Percentiles rank a stretch among this genome's conserved stretches.
These are phyloP conservation scores for Drosophila ambigua DNA, from an alignment of 1,140 invertebrate species.

Conservation along the genomic window DNA sequence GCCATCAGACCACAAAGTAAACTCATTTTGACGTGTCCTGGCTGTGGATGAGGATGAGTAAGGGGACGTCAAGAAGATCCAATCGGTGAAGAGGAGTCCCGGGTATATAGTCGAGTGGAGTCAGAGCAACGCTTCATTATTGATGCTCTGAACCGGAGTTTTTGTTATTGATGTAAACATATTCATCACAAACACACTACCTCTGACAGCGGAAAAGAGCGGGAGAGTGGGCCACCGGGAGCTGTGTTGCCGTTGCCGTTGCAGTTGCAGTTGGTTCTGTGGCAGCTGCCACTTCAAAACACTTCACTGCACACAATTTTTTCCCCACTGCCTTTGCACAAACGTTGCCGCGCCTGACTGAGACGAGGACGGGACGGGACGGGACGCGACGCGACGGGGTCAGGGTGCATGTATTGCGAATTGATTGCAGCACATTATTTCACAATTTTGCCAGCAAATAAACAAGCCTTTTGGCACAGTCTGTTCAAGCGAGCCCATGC, in stretches of 20 bases:
- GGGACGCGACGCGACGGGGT: not conserved
- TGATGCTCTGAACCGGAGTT: conserved; percentile 57
- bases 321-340: conserved; percentile 1
- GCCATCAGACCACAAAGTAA: conserved; percentile 71
- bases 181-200: conserved; percentile 65
- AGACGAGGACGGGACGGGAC: not conserved
- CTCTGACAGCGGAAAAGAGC: conserved; percentile 6
- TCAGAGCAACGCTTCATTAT: conserved; percentile 59
- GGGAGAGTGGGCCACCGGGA: not conserved
- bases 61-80: no score
- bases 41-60: conserved; percentile 6
- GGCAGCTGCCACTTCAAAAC: conserved; percentile 68
- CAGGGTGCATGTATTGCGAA: conserved; percentile 64
- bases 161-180: conserved; percentile 78
- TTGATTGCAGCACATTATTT: conserved; percentile 80
- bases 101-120: conserved; percentile 4
- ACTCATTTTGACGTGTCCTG: conserved; percentile 75
- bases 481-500: conserved; percentile 16
- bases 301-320: conserved; percentile 68
- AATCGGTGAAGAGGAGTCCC: not conserved
- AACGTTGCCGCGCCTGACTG: not conserved
- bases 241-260: conserved; percentile 29
- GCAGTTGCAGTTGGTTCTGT: conserved; percentile 35
- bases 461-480: conserved; percentile 49
- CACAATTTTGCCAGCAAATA: conserved; percentile 78